A percentile compares a stretch with the other conserved stretches of the same genome.
These are phyloP conservation scores for Microtus pennsylvanicus DNA, from an alignment of 2,113 vertebrate genomes.

Conservation along the genomic window DNA sequence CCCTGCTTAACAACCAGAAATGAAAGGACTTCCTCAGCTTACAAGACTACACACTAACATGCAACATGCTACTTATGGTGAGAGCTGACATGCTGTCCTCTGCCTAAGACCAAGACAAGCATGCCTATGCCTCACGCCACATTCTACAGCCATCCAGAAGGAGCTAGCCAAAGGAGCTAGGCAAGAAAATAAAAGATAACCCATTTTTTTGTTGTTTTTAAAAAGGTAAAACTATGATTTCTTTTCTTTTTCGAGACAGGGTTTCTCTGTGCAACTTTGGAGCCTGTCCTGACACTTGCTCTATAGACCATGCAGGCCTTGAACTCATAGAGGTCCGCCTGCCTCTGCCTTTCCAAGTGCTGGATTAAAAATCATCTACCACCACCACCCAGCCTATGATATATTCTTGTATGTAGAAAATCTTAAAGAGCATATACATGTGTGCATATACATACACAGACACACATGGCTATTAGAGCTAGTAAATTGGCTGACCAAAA, in stretches of 20 bases:
- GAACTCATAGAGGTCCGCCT: no score
- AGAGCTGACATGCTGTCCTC: background rate
- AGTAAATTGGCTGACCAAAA: conserved; percentile 1
- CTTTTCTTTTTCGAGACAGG: no score
- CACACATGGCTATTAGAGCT: background rate
- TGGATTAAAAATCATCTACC: no score
- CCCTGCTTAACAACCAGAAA: background rate
- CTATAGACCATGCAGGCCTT: no score
- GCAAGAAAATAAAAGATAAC: background rate
- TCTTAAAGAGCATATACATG: background rate
- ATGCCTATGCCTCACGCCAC: no score
- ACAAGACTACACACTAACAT: background rate
- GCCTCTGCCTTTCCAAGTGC: no score
- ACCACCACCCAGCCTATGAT: background rate
- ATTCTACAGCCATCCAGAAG: background rate
- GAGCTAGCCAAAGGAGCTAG: background rate
- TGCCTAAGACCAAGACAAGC: background rate
- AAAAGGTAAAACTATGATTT: background rate
- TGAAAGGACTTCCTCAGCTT: background rate
- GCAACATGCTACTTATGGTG: background rate
- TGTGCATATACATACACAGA: background rate
- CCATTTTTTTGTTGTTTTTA: background rate
- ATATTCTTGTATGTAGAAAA: background rate
- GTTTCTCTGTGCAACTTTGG: no score
- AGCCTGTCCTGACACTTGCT: no score